phyloP scores from a whole-genome alignment of 2,888 invertebrate genomes.

The Ganaspis brasiliensis region DNA sequence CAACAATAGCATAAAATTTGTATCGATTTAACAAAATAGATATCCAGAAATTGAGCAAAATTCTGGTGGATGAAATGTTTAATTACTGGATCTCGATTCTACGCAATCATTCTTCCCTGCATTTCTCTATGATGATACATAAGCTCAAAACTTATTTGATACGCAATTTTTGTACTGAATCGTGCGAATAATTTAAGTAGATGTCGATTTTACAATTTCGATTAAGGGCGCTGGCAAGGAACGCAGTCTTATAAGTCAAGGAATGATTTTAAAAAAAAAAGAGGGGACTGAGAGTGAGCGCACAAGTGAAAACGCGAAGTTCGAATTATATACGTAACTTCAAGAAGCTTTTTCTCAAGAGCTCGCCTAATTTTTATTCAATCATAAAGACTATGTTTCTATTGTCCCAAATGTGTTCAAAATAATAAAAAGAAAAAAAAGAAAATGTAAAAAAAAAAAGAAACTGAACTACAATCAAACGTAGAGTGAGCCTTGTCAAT shows the following conservation, averaged over 20 bases:
- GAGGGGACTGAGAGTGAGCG: constrained; percentile 38
- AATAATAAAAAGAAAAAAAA: not conserved
- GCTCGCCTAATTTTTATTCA: constrained; percentile 39
- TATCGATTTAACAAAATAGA: not conserved
- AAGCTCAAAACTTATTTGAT: constrained; percentile 28
- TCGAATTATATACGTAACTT: constrained; percentile 3
- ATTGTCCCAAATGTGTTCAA: constrained; percentile 75
- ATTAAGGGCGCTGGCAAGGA: constrained; percentile 40
- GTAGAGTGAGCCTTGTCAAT: constrained; percentile 9
- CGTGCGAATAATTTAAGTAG: constrained; percentile 19
- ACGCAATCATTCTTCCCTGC: not conserved
- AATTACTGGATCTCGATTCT: constrained; percentile 2
- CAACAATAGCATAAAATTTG: not conserved
- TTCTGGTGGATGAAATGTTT: not conserved
- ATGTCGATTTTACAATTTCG: constrained; percentile 7
- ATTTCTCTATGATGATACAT: constrained; percentile 15
- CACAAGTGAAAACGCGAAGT: constrained; percentile 29
- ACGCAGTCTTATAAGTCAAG: not conserved
- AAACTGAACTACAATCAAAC: constrained; percentile 21
- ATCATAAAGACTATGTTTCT: constrained; percentile 43
- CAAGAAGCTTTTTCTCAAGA: constrained; percentile 27
- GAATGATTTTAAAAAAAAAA: not conserved
- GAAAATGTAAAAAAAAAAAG: too few species aligned
- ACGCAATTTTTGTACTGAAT: constrained; percentile 33
- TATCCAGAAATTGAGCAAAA: not conserved